Percentiles rank a stretch among this genome's conserved stretches.
phyloP scores from a whole-genome alignment of 1,140 invertebrate genomes.

The Brachionus sp. region DNA sequence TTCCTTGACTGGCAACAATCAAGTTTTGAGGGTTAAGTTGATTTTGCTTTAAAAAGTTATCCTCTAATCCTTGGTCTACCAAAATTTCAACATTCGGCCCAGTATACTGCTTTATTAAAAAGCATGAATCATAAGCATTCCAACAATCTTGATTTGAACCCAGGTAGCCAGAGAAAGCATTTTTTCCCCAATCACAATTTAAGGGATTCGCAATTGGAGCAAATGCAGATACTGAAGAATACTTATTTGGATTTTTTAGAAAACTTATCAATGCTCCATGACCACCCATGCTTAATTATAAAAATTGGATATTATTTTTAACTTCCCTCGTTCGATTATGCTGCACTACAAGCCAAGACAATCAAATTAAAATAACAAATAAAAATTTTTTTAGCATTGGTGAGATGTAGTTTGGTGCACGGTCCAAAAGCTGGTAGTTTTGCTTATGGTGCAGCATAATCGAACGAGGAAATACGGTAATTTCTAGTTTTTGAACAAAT shows the following conservation, averaged over 20 bases:
- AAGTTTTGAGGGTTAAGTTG: slow-evolving; percentile 84
- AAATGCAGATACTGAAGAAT: slow-evolving; percentile 88
- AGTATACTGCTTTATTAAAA: slow-evolving; percentile 73
- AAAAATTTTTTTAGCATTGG: no score
- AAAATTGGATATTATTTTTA: no score
- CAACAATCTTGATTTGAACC: slow-evolving; percentile 60
- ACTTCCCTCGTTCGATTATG: no score
- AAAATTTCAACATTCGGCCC: slow-evolving; percentile 63
- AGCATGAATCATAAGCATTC: slow-evolving; percentile 74
- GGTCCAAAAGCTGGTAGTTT: no score
- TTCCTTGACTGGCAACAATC: slow-evolving; percentile 68
- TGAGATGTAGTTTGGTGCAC: no score
- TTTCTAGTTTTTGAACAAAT: no score
- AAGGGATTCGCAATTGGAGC: slow-evolving; percentile 87
- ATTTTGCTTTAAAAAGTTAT: slow-evolving; percentile 73
- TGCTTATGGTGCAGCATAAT: no score
- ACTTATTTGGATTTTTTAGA: slow-evolving; percentile 84
- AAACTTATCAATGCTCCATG: slow-evolving; percentile 89
- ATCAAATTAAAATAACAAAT: no score
- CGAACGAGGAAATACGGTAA: no score
- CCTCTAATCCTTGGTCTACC: slow-evolving; percentile 70
- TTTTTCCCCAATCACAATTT: slow-evolving; percentile 73
- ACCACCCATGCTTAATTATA: slow-evolving; percentile 80
- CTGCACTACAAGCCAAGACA: no score
- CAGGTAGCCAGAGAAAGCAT: slow-evolving; percentile 79